These are phyloP conservation scores for Leptodactylus fallax DNA, from an alignment of 2,797 vertebrate genomes.

Conservation along the genomic window DNA sequence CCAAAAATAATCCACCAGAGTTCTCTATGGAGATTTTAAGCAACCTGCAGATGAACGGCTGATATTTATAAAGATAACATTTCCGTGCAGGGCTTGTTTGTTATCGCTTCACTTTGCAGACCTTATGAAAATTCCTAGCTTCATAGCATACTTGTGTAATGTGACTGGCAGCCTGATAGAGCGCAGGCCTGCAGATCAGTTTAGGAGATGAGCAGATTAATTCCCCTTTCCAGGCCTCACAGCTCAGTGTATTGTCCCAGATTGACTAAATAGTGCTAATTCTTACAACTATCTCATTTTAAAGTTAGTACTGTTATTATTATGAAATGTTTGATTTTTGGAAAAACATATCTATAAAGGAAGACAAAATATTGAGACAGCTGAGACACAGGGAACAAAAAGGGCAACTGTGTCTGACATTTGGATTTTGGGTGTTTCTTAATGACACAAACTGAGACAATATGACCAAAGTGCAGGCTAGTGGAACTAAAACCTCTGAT, in stretches of 20 bases:
- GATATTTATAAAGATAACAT: slow-evolving; percentile 56
- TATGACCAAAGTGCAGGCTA: not conserved
- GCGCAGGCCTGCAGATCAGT: slow-evolving; percentile 31
- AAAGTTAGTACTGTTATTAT: not conserved
- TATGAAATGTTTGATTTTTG: not conserved
- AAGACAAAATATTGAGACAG: not conserved
- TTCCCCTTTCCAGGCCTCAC: slow-evolving; percentile 34
- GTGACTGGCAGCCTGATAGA: slow-evolving; percentile 31
- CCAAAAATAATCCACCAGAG: not conserved
- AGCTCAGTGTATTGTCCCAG: not conserved
- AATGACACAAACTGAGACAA: not conserved
- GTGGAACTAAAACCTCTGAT: not conserved
- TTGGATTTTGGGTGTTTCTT: not conserved
- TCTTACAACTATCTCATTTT: not conserved
- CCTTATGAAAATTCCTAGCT: slow-evolving; percentile 43
- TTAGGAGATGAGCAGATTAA: slow-evolving; percentile 17
- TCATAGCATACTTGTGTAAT: slow-evolving; percentile 31
- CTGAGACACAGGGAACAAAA: not conserved
- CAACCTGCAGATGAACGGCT: not conserved
- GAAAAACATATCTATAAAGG: not conserved
- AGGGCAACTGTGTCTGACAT: not conserved
- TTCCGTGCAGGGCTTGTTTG: slow-evolving; percentile 34
- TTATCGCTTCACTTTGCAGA: slow-evolving; percentile 49
- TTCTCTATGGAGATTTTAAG: not conserved
- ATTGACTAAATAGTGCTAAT: not conserved